phyloP scores from a whole-genome alignment of 2,888 invertebrate species.

The Seira musarum region DNA sequence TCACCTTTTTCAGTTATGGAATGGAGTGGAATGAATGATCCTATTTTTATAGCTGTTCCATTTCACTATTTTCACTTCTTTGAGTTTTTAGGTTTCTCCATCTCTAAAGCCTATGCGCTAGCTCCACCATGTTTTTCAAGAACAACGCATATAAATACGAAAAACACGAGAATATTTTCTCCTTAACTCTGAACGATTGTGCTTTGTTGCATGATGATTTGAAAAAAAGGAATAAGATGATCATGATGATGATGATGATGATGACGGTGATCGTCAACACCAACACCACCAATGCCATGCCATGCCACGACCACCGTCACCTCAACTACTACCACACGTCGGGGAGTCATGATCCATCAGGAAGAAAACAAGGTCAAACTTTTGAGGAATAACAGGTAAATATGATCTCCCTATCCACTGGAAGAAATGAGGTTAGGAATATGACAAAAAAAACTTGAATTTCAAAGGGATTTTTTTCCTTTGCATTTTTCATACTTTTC shows the following conservation, averaged over 20 bases:
- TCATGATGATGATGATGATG: neutral
- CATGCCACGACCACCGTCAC: too few relatives aligned
- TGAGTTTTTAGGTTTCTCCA: neutral
- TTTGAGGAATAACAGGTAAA: conserved; percentile 15
- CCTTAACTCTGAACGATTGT: conserved; percentile 5
- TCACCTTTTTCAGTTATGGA: neutral
- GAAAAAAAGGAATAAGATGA: neutral
- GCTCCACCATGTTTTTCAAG: too few relatives aligned
- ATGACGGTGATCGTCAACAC: neutral
- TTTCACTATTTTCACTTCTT: neutral
- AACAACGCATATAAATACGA: too few relatives aligned
- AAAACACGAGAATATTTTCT: neutral
- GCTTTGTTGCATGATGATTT: conserved; percentile 8
- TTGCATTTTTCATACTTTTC: too few relatives aligned
- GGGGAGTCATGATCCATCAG: conserved; percentile 21
- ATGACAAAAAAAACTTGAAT: conserved; percentile 4
- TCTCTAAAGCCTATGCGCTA: too few relatives aligned
- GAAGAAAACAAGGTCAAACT: conserved; percentile 47
- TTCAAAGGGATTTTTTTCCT: neutral
- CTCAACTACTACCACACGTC: neutral
- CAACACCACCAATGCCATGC: too few relatives aligned
- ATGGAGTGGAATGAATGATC: neutral
- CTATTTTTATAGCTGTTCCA: neutral
- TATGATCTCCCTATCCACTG: neutral
- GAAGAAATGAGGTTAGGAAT: conserved; percentile 31